These are phyloP conservation scores for Prunella fulvescens DNA, from an alignment of 2,113 vertebrate species.

Conservation along the genomic window DNA sequence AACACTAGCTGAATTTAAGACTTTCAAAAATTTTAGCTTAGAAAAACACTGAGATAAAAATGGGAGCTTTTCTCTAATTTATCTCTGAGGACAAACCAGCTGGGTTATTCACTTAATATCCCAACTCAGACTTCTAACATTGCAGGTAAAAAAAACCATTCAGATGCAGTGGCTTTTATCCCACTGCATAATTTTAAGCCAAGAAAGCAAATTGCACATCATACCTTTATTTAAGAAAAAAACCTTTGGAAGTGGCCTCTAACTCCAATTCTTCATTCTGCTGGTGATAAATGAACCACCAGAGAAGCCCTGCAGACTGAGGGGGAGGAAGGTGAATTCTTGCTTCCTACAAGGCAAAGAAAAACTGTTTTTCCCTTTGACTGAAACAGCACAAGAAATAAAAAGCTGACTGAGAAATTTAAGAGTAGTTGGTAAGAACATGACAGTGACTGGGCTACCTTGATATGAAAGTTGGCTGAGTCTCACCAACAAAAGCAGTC, in stretches of 20 bases:
- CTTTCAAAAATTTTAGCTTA: background rate
- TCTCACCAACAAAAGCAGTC: background rate
- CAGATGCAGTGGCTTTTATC: background rate
- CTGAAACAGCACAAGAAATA: background rate
- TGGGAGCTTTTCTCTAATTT: background rate
- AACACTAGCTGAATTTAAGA: background rate
- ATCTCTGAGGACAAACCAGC: background rate
- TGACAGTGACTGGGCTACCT: background rate
- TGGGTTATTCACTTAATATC: background rate
- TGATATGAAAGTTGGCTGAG: background rate
- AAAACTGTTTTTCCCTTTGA: background rate
- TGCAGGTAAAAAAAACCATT: background rate
- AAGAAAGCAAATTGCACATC: background rate
- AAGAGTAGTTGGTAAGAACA: background rate
- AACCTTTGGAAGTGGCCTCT: background rate
- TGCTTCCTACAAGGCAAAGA: background rate
- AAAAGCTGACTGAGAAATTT: background rate
- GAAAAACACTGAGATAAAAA: background rate
- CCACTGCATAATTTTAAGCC: background rate
- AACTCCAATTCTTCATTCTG: background rate
- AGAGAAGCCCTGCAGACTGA: background rate
- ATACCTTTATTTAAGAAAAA: background rate
- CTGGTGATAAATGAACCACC: accelerated
- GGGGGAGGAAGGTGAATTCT: background rate
- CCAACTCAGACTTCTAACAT: background rate